Evolutionary conservation across 2,888 invertebrate genomes (phyloP).

Genomic region (Nomada flava): DNA sequence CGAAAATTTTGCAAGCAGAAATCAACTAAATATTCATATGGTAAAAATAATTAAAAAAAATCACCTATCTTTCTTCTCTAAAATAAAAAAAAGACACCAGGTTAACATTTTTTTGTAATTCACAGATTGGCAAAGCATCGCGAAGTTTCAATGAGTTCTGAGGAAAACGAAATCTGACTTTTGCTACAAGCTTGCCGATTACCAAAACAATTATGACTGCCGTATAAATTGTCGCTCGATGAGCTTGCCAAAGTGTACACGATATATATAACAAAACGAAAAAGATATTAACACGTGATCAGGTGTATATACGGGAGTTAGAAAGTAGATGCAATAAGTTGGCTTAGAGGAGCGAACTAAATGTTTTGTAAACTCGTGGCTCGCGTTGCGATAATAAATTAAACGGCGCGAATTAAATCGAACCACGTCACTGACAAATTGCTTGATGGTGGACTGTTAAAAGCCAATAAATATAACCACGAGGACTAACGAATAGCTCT

Average conservation of each 20-base stretch:
- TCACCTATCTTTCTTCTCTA: background rate
- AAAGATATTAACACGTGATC: conserved; percentile 17
- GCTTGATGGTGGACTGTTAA: conserved; percentile 46
- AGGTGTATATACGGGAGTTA: background rate
- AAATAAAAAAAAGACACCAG: background rate
- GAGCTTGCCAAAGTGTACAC: background rate
- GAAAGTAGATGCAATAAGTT: background rate
- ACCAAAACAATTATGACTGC: conserved; percentile 30
- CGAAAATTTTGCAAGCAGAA: background rate
- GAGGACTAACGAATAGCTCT: conserved; percentile 39
- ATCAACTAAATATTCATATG: no score
- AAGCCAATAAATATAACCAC: conserved; percentile 50
- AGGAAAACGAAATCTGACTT: background rate
- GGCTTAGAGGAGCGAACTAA: background rate
- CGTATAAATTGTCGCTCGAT: conserved; percentile 16
- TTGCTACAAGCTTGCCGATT: conserved; percentile 5
- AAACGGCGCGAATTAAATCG: conserved; percentile 42
- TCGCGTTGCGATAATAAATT: conserved; percentile 16
- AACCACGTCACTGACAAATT: conserved; percentile 38
- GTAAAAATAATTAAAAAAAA: background rate
- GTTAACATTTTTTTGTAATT: background rate
- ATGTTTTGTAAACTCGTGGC: conserved; percentile 17
- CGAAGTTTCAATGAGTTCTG: background rate
- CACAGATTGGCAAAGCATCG: background rate
- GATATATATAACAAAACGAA: conserved; percentile 1